Percentiles rank a stretch among this genome's conserved stretches.
These are phyloP conservation scores for Idaea dimidiata DNA, from an alignment of 2,888 invertebrate genomes.

Conservation along the genomic window DNA sequence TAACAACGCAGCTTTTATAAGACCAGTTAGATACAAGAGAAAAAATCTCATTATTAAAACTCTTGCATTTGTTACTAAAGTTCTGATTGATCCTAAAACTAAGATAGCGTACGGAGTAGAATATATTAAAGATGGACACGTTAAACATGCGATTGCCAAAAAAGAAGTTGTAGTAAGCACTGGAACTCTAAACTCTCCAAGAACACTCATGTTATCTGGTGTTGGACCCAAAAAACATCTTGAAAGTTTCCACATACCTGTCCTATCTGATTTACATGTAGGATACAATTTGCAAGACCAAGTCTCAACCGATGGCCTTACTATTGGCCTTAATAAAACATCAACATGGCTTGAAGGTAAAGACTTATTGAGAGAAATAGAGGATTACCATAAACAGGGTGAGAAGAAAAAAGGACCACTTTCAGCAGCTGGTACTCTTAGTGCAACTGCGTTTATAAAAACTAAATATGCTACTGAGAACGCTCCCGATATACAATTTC, in stretches of 20 bases:
- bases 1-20: conserved; percentile 83
- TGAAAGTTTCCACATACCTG: conserved; percentile 41
- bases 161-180: conserved; percentile 60
- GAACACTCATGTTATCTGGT: conserved; percentile 62
- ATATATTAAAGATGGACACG: conserved; percentile 39
- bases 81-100: conserved; percentile 73
- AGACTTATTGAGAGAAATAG: conserved; percentile 57
- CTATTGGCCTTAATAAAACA: conserved; percentile 76
- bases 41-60: conserved; percentile 75
- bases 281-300: conserved; percentile 68
- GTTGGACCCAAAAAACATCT: conserved; percentile 57
- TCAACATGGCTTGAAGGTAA: conserved; percentile 61
- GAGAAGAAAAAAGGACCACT: conserved; percentile 69
- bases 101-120: conserved; percentile 54
- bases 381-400: conserved; percentile 49
- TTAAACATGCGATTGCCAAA: conserved; percentile 44
- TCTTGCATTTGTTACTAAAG: conserved; percentile 73
- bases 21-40: conserved; percentile 79
- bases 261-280: conserved; percentile 54
- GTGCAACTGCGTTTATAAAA: conserved; percentile 79
- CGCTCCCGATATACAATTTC: conserved; percentile 83
- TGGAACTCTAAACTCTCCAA: conserved; percentile 57
- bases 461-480: conserved; percentile 37
- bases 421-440: conserved; percentile 75
- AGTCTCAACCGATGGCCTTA: conserved; percentile 63